Percentiles rank a stretch among this genome's conserved stretches.
phyloP scores from a whole-genome alignment of 1,140 invertebrate species.

The Achatina immaculata region DNA sequence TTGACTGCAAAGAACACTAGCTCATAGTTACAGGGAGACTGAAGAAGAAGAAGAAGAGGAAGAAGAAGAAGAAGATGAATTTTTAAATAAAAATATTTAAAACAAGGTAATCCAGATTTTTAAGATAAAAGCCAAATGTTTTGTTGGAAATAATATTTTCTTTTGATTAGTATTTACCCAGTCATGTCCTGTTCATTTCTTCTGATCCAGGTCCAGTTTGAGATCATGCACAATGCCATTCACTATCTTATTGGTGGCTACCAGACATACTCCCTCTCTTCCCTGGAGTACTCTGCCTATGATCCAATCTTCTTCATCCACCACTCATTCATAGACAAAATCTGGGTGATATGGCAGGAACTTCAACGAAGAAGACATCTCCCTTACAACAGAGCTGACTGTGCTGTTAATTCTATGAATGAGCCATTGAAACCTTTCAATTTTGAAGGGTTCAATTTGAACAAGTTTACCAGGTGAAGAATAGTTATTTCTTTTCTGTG shows the following conservation, averaged over 20 bases:
- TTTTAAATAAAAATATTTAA: too few relatives aligned
- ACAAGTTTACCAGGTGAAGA: constrained; percentile 29
- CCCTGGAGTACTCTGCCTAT: constrained; percentile 42
- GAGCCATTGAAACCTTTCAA: constrained; percentile 30
- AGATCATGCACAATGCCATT: constrained; percentile 43
- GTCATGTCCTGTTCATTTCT: neutral
- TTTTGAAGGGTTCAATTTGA: constrained; percentile 27
- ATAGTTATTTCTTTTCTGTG: too few relatives aligned
- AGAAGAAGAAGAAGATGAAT: too few relatives aligned
- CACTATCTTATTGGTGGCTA: constrained; percentile 47
- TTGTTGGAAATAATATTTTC: too few relatives aligned
- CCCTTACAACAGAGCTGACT: constrained; percentile 40
- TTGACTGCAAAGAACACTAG: too few relatives aligned
- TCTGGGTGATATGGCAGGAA: constrained; percentile 46
- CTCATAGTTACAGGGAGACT: too few relatives aligned
- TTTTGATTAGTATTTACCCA: too few relatives aligned
- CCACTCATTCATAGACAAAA: constrained; percentile 42
- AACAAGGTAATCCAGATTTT: too few relatives aligned
- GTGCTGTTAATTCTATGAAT: constrained; percentile 37
- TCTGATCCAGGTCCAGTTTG: constrained; percentile 38
- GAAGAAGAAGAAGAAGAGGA: too few relatives aligned
- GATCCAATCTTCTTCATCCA: constrained; percentile 46
- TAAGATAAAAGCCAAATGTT: too few relatives aligned
- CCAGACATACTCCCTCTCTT: constrained; percentile 41
- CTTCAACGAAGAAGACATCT: constrained; percentile 41